Base-by-base conservation (phyloP, 2,888 invertebrate species). In the Nebria brevicollis region DNA sequence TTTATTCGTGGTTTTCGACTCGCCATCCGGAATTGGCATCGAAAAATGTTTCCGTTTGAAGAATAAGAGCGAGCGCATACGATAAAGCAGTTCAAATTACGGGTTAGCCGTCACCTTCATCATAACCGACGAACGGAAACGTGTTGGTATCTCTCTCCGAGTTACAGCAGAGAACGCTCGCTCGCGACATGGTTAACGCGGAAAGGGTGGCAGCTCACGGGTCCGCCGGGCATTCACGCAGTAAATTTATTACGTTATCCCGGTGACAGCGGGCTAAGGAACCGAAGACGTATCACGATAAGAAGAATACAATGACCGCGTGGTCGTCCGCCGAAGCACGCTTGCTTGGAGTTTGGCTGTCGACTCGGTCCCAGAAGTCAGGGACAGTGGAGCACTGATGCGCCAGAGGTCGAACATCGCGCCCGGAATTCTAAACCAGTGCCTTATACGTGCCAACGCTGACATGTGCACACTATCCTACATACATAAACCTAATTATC, bases 161-260 rank as follows among this genome's bases (percentile, higher is more conserved):
- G 54, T 54, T 54, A 54, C 54, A 11, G 54, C 54, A 54, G 54
- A 3, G 54, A 54, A 54, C 54, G 70, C 70, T 70, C 70, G 25
- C 11, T 70, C 66, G 70, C 73, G 73, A 72, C 77, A 72, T 68
- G 72, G 64, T 41, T 72, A 75, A 81, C 80, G 70, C 76, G 80
- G 76, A 75, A 81, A 81, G 80, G 80, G 80, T 75, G 80, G 80
- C 76, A 34, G 70, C 84, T 77, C 41, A 66, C 25, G 82, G 83
- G 82, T 83, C 84, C 84, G 85, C 84, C 85, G 86, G 86, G 86
- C 86, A 88, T 88, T 88, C 88, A 87, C 86, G 85, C 86, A 86
- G 87, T 86, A 88, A 89, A 89, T 89, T 89, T 89, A 89, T 89
- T 89, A 87, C 87, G 87, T 87, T 87, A 88, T 87, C 81, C 88